These are phyloP conservation scores for Pentalonia nigronervosa DNA, from an alignment of 1,140 invertebrate species.

Conservation along the genomic window DNA sequence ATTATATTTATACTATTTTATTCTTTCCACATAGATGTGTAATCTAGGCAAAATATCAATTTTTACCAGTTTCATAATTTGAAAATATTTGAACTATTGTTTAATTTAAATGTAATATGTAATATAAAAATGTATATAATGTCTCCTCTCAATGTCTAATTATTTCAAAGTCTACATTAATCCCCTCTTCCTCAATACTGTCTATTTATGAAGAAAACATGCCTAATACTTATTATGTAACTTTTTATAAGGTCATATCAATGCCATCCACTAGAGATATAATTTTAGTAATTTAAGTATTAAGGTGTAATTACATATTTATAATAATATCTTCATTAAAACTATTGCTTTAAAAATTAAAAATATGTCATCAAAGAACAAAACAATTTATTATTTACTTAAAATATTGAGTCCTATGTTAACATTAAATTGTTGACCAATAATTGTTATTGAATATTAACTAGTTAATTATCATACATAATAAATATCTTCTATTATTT, in stretches of 20 bases:
- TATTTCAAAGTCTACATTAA: neutral
- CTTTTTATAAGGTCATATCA: conserved; percentile 16
- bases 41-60: neutral
- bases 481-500: neutral
- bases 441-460: neutral
- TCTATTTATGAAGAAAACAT: neutral
- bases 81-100: neutral
- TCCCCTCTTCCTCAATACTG: neutral
- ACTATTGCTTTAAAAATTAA: neutral
- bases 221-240: neutral
- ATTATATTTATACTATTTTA: too few relatives aligned
- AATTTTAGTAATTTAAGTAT: conserved; percentile 3
- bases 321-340: neutral
- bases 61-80: neutral
- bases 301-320: neutral
- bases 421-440: conserved; percentile 6
- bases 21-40: neutral
- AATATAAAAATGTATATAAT: neutral
- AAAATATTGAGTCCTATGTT: conserved; percentile 14
- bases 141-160: neutral
- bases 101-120: neutral
- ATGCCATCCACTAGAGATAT: neutral
- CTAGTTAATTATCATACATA: neutral
- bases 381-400: neutral
- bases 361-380: neutral